phyloP scores from a whole-genome alignment of 2,797 vertebrate species.

The Podarcis siculus region DNA sequence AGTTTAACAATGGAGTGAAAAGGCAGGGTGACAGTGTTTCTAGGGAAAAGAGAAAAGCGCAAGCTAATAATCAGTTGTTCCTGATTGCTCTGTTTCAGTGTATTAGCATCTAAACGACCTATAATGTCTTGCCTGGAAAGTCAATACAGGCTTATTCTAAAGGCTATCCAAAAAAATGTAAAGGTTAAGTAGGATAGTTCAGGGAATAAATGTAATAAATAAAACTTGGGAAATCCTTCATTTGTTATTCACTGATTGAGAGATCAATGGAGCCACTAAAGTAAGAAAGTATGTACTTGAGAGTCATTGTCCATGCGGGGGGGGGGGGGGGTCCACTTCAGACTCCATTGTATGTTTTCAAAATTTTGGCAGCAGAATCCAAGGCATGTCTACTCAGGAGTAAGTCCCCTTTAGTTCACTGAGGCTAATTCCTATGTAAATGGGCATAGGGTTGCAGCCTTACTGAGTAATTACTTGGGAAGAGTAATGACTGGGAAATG shows the following conservation, averaged over 20 bases:
- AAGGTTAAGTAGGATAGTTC: not conserved
- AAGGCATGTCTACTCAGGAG: too few relatives aligned
- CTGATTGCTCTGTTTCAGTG: not conserved
- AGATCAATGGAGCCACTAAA: not conserved
- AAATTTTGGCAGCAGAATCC: not conserved
- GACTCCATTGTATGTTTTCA: not conserved
- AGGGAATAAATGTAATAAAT: not conserved
- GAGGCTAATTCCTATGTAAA: too few relatives aligned
- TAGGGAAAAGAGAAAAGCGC: not conserved
- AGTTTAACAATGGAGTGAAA: not conserved
- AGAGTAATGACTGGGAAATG: not conserved
- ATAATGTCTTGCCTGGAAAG: not conserved
- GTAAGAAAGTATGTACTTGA: not conserved
- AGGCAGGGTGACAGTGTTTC: not conserved
- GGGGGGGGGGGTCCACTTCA: not conserved
- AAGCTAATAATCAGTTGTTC: not conserved
- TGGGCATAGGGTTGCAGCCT: too few relatives aligned
- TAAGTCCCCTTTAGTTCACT: too few relatives aligned
- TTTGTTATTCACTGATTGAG: not conserved
- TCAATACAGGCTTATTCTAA: not conserved
- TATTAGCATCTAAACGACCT: constrained; percentile 20
- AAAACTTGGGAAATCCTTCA: not conserved
- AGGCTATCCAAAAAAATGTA: not conserved
- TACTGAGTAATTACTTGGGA: too few relatives aligned
- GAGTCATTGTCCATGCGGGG: not conserved